Conservation (phyloP, 35 echinoderm and acorn worm species). For the Heliocidaris tuberculata region DNA sequence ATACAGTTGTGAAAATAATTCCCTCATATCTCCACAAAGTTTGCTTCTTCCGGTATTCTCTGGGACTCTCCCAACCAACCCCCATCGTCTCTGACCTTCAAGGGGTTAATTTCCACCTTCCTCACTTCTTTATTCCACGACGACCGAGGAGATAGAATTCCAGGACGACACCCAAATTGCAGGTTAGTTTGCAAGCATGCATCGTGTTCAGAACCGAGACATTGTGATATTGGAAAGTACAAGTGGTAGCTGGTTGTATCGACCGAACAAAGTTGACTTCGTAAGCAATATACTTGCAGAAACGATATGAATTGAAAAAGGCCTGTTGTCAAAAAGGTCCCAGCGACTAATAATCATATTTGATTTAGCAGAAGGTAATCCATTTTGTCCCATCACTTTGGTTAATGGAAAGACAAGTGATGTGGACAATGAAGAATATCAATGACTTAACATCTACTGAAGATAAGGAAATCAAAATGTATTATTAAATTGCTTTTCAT, state of each 20-base stretch:
- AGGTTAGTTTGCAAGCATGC: not conserved
- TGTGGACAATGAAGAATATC: too few species aligned
- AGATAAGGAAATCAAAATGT: too few species aligned
- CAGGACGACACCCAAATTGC: not conserved
- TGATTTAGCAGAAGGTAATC: too few species aligned
- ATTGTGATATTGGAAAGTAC: not conserved
- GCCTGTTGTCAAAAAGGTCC: too few species aligned
- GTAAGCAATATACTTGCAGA: too few species aligned
- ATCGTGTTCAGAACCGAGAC: not conserved
- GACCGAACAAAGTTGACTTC: not conserved
- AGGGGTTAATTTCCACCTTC: not conserved
- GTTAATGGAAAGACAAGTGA: too few species aligned
- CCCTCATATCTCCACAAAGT: slow-evolving; percentile 31
- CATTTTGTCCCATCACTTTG: too few species aligned
- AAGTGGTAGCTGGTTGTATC: not conserved
- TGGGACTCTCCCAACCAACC: not conserved
- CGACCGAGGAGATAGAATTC: not conserved
- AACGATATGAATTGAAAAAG: too few species aligned
- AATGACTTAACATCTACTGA: too few species aligned
- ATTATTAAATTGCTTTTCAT: too few species aligned
- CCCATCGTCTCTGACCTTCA: not conserved
- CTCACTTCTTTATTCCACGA: not conserved
- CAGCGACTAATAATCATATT: too few species aligned
- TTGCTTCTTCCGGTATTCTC: slow-evolving; percentile 11
- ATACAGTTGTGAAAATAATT: slow-evolving; percentile 50